Evolutionary conservation across 2,113 vertebrate species (phyloP).

Genomic region (Oriolus oriolus): DNA sequence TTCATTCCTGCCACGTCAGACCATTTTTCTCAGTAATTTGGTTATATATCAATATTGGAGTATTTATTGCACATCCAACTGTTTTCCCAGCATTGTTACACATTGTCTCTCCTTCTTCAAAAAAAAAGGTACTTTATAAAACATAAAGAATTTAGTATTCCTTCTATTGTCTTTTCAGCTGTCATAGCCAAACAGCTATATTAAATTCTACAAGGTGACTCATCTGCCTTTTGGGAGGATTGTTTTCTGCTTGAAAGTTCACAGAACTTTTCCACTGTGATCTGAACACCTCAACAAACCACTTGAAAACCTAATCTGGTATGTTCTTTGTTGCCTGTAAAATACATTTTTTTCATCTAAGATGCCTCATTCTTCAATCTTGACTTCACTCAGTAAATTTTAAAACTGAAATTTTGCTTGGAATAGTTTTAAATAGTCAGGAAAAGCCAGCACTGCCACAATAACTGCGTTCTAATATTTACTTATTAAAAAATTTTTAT

Average conservation of each 20-base stretch:
- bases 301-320: not conserved
- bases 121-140: not conserved
- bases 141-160: not conserved
- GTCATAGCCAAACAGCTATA: not conserved
- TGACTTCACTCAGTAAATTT: not conserved
- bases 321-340: not conserved
- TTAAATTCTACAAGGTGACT: not conserved
- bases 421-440: not conserved
- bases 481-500: not conserved
- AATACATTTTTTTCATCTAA: not conserved
- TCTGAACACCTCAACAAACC: not conserved
- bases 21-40: not conserved
- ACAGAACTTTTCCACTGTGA: not conserved
- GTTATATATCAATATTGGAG: not conserved
- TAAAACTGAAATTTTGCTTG: not conserved
- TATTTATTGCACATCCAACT: not conserved
- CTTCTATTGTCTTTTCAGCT: not conserved
- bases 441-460: not conserved
- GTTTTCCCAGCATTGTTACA: not conserved
- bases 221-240: not conserved
- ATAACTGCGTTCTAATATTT: conserved; percentile 7
- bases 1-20: not conserved
- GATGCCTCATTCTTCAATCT: not conserved
- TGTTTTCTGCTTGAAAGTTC: not conserved
- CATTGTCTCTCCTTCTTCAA: not conserved